phyloP scores from a whole-genome alignment of 2,888 invertebrate genomes.

The Cosmia pyralina region DNA sequence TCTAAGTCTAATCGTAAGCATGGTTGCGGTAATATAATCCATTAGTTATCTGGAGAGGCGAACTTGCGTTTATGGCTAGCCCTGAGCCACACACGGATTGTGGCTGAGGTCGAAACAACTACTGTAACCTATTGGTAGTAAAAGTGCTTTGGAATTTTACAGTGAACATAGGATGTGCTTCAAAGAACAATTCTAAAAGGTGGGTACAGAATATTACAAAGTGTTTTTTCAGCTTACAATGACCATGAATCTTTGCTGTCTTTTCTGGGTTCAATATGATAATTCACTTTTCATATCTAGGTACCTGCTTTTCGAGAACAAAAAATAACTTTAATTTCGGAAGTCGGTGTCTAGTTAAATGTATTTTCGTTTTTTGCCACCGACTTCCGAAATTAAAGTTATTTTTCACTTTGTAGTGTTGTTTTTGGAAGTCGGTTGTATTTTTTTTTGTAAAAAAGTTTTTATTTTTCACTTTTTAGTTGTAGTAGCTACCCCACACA shows the following conservation, averaged over 20 bases:
- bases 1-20: slow-evolving; percentile 60
- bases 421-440: too few species aligned
- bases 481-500: too few species aligned
- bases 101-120: slow-evolving; percentile 35
- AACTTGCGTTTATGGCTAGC: slow-evolving; percentile 67
- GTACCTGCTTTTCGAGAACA: background rate
- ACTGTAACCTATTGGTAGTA: slow-evolving; percentile 46
- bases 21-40: slow-evolving; percentile 70
- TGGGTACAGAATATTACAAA: background rate
- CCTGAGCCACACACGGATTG: slow-evolving; percentile 34
- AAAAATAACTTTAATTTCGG: too few species aligned
- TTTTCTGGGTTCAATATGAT: background rate
- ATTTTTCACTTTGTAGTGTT: too few species aligned
- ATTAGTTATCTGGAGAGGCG: slow-evolving; percentile 72
- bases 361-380: too few species aligned
- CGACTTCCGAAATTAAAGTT: too few species aligned
- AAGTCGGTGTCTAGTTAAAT: too few species aligned
- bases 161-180: slow-evolving; percentile 4
- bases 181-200: background rate
- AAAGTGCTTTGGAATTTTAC: slow-evolving; percentile 38
- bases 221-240: background rate
- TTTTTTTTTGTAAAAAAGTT: too few species aligned
- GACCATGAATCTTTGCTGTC: background rate
- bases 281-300: background rate
- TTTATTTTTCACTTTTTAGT: too few species aligned